Base-by-base conservation (phyloP, 2,113 vertebrate species). In the Nerophis ophidion region DNA sequence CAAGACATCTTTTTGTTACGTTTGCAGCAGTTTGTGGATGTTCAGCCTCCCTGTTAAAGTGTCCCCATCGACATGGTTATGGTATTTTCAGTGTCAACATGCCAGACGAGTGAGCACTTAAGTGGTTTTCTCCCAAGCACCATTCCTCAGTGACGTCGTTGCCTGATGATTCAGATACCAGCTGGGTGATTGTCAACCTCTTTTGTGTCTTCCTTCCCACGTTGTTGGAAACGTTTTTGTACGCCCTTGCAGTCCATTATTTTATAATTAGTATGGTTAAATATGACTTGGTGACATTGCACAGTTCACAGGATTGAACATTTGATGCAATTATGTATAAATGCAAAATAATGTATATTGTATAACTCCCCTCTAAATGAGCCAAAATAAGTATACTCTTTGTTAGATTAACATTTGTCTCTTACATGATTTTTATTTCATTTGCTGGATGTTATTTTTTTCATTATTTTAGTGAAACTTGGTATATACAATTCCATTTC, bases 41-140 rank as follows among this genome's bases (percentile, higher is more conserved):
- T 80, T 53, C 60, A 50, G 68, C 26, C 42, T 78, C 15, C 35
- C 48, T 51, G 14, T 74, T 13, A 48, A 65, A 66, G 52, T 46
- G 19, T 74, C 73, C 63, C 63, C 48, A 60, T 65, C 63, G 58
- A 36, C 56, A 35, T 0, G 60, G 57, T 49, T 70, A 60, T 63
- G 65, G 13, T 64, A 65, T 51, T 44, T 52, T 75, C 57, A 66
- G 13, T 15, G 36, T 69, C 64, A 61, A 44, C 73, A 62, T 71
- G 57, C 65, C 68, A 65, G 57, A 72, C 49, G 5, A 60, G 48
- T 79, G 68, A 72, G 53, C 47, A 2, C 47, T 42, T 1, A 47
- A 16, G 55, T 51, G n/a, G n/a, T 38, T 66, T 71, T 45, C 11
- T 38, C 4, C 6, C 13, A 26, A 26, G 1, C 26, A 54, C 61